phyloP scores from a whole-genome alignment of 92 coral and sea anemone species.

The Metridium senile region DNA sequence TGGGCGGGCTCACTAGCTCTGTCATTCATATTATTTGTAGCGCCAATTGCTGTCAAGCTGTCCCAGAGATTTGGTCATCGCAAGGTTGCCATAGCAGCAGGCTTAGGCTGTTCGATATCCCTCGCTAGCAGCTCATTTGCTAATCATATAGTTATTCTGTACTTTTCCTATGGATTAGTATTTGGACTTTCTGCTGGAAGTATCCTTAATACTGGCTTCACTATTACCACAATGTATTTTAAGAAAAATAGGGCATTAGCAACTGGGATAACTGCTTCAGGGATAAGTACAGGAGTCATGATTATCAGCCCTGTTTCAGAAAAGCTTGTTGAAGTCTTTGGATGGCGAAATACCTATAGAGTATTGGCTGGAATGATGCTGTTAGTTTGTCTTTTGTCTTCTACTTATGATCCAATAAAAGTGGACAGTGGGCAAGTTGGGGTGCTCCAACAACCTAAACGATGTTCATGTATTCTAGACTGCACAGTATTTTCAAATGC shows the following conservation, averaged over 20 bases:
- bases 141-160: conserved; percentile 26
- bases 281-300: conserved; percentile 50
- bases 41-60: conserved; percentile 22
- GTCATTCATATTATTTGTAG: conserved; percentile 18
- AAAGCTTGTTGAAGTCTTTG: conserved; percentile 30
- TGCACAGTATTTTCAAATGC: conserved; percentile 1
- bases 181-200: conserved; percentile 38
- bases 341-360: conserved; percentile 48
- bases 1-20: conserved; percentile 42
- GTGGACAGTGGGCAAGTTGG: neutral
- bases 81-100: conserved; percentile 10
- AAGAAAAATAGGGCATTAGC: conserved; percentile 41
- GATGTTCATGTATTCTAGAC: too few relatives aligned
- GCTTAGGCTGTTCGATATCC: conserved; percentile 31
- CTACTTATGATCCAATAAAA: conserved; percentile 37
- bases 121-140: conserved; percentile 42
- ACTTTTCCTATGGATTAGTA: conserved; percentile 41
- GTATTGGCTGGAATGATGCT: conserved; percentile 32
- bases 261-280: conserved; percentile 41
- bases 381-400: conserved; percentile 23
- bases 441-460: too few relatives aligned
- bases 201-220: conserved; percentile 25
- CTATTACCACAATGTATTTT: conserved; percentile 28
- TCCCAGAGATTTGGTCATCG: conserved; percentile 43
- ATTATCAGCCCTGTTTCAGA: conserved; percentile 41